A percentile compares a stretch with the other conserved stretches of the same genome.
Evolutionary conservation across 2,113 vertebrate species (phyloP).

Genomic region (Atlantisia rogersi): DNA sequence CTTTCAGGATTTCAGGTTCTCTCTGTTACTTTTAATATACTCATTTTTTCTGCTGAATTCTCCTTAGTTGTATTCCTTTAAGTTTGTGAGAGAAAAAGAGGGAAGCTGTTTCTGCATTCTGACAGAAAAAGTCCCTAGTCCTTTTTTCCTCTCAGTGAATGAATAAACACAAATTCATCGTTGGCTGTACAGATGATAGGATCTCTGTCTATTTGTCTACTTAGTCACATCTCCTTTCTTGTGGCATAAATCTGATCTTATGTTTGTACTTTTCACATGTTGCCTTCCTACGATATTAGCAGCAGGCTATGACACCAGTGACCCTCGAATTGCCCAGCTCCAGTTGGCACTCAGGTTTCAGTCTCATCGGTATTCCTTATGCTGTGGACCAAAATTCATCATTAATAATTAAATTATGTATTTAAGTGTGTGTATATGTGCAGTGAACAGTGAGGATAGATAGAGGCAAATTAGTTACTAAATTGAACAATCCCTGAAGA

Average conservation of each 20-base stretch:
- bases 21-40: not conserved
- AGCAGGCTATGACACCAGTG: conserved; percentile 21
- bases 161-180: not conserved
- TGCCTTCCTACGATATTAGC: conserved; percentile 40
- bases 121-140: not conserved
- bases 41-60: not conserved
- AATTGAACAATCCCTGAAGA: conserved; percentile 31
- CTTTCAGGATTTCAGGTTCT: not conserved
- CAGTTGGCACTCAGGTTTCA: conserved; percentile 33
- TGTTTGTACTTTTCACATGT: conserved; percentile 36
- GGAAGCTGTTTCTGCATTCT: not conserved
- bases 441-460: not conserved
- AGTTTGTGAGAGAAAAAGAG: not conserved
- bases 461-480: not conserved
- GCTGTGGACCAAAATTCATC: not conserved
- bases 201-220: not conserved
- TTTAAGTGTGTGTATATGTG: not conserved
- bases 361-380: conserved; percentile 18
- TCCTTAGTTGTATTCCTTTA: not conserved
- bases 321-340: conserved; percentile 35
- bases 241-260: not conserved
- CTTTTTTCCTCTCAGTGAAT: not conserved
- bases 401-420: conserved; percentile 28
- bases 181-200: not conserved
- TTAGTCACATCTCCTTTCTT: not conserved